Percentiles rank a stretch among this genome's conserved stretches.
Conservation (phyloP, 2,797 vertebrate species). For the Micrastur ruficollis region DNA sequence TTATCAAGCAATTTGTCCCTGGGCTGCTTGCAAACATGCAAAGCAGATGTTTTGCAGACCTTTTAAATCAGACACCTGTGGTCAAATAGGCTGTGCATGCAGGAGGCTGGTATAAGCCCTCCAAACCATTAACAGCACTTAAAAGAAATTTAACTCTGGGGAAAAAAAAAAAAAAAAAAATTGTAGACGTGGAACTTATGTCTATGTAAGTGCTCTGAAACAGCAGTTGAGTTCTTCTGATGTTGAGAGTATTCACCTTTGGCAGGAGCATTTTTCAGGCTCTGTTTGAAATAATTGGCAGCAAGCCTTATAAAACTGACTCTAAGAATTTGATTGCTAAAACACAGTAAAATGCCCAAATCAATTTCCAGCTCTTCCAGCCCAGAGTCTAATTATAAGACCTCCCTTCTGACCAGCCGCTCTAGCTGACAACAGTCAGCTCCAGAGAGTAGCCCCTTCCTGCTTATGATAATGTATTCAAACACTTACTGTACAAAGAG, state of each 20-base stretch:
- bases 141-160: background rate
- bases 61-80: background rate
- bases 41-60: background rate
- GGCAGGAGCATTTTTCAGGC: background rate
- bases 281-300: background rate
- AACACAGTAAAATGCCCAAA: background rate
- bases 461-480: accelerated
- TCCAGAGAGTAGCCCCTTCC: background rate
- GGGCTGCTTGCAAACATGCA: background rate
- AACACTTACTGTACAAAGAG: background rate
- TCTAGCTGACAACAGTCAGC: background rate
- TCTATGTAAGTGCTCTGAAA: background rate
- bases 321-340: background rate
- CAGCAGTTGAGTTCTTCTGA: background rate
- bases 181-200: background rate
- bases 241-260: background rate
- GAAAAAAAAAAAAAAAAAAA: background rate
- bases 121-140: background rate
- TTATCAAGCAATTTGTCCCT: background rate
- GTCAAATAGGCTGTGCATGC: background rate
- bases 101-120: background rate
- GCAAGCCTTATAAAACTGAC: background rate
- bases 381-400: background rate
- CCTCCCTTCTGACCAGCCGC: background rate
- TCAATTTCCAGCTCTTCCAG: background rate